Percentiles rank a stretch among this genome's conserved stretches.
Conservation (phyloP, 2,113 vertebrate species). For the Nothoprocta perdicaria region DNA sequence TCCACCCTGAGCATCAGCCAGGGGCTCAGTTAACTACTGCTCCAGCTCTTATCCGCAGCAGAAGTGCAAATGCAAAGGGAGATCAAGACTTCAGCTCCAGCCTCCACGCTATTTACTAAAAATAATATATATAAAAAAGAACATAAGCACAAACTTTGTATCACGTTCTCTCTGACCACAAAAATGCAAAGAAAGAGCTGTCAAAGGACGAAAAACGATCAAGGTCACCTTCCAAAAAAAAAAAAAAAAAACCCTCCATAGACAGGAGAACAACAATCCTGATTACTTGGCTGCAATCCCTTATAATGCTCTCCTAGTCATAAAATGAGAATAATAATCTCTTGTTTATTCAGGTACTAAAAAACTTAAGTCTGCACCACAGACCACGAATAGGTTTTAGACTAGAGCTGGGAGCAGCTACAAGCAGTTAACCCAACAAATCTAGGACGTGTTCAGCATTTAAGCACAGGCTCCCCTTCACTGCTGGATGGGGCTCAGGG, state of each 20-base stretch:
- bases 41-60: neutral
- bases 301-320: neutral
- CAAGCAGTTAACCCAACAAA: neutral
- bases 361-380: no score
- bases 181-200: neutral
- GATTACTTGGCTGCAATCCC: neutral
- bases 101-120: neutral
- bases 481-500: neutral
- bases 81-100: constrained; percentile 7
- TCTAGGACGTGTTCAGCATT: neutral
- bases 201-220: neutral
- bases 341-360: neutral
- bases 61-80: neutral
- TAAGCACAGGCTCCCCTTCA: neutral
- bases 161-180: neutral
- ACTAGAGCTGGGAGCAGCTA: neutral
- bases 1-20: neutral
- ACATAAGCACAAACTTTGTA: neutral
- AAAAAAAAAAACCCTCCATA: neutral
- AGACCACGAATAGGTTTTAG: neutral
- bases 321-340: neutral
- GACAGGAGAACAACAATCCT: neutral
- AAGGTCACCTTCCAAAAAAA: neutral
- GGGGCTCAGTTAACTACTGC: neutral
- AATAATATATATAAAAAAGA: neutral